Base-by-base conservation (phyloP, 2,113 vertebrate genomes). In the Engraulis encrasicolus region DNA sequence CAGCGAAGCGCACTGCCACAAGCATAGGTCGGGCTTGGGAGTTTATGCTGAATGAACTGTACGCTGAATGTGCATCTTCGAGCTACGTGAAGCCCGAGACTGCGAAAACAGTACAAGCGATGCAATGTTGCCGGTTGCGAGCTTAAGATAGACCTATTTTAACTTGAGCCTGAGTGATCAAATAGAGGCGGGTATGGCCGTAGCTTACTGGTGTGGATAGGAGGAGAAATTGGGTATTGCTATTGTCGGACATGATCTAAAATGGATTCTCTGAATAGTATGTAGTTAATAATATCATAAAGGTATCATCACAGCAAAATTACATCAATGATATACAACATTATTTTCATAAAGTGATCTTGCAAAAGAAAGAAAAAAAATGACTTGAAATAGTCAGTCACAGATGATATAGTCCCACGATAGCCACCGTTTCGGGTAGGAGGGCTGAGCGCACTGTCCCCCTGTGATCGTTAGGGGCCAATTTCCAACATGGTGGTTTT, bases 381-480 rank as follows among this genome's bases (percentile, higher is more conserved):
- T 36, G 66, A 74, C 66, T 31, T 74, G 23, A 74, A 74, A 31
- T 74, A 74, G 31, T 74, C 66, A 74, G 31, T 74, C 66, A 5
- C 27, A 74, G 40, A n/a, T n/a, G 23, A 61, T 27, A 66, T 9
- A 7, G n/a, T 1, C 58, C 50, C 50, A 5, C 20, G n/a, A 58
- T 6, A 74, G 12, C 19, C 17, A 74, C 31, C 18, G 0, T 14
- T 36, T 0, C 3, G 6, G 9, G 17, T 36, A 31, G 27, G 9
- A 15, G 14, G 66, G 66, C 23, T 17, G 66, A 11, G 1, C 27
- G 1, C 27, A 61, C 58, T 27, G 27, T 9, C 61, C 66, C 66
- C 34, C 27, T 6, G 11, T 5, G 66, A 12, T 74, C 27, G 0
- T 27, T 3, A n/a, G 58, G 40, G 40, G 40, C 4, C 40, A 3